These are phyloP conservation scores for Drosophila nigritarsus DNA, from an alignment of 2,888 invertebrate genomes.

Conservation along the genomic window DNA sequence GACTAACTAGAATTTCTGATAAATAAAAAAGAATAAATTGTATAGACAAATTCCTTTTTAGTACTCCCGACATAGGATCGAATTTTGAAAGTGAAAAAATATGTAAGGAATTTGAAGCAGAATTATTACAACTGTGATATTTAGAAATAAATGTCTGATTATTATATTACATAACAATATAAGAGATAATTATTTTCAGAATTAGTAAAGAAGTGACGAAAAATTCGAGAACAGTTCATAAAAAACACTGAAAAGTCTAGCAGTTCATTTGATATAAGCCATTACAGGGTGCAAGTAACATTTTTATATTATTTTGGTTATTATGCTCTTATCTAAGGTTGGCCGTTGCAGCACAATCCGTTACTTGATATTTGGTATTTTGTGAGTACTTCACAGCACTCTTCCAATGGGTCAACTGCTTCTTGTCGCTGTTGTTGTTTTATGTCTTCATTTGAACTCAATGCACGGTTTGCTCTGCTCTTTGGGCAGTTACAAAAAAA, in stretches of 20 bases:
- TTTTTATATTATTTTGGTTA: background rate
- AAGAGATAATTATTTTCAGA: background rate
- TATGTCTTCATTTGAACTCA: slow-evolving; percentile 71
- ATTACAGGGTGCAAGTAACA: background rate
- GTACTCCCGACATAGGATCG: background rate
- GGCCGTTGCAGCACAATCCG: background rate
- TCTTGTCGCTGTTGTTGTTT: slow-evolving; percentile 39
- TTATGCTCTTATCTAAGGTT: background rate
- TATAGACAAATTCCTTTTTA: background rate
- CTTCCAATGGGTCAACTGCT: slow-evolving; percentile 51
- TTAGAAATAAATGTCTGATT: background rate
- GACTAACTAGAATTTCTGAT: background rate
- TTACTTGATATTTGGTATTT: background rate
- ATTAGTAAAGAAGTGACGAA: background rate
- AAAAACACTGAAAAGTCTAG: background rate
- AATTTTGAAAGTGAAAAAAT: background rate
- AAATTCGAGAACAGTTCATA: background rate
- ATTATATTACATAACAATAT: background rate
- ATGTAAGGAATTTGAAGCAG: background rate
- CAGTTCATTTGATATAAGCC: background rate
- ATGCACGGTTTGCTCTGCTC: slow-evolving; percentile 19
- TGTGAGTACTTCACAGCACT: background rate
- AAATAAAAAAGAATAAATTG: background rate
- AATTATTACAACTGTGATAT: background rate
- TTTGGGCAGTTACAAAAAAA: background rate